Conservation (phyloP, 2,113 vertebrate species). For the Argyrosomus japonicus region DNA sequence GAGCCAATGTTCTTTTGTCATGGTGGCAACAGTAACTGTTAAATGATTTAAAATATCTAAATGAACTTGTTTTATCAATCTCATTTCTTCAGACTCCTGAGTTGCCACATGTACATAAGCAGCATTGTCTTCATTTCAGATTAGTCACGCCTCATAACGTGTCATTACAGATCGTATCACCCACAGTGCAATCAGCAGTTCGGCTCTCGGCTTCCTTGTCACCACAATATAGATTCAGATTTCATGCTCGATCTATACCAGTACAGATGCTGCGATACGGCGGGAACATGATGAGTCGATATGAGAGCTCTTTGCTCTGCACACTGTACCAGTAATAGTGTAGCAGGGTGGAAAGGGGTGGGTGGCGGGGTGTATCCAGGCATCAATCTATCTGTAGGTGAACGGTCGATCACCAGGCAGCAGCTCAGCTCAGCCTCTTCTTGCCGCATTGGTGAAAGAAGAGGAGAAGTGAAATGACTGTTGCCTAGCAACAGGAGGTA, state of each 20-base stretch:
- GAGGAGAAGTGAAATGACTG: conserved; percentile 48
- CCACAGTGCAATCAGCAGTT: conserved; percentile 62
- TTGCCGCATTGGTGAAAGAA: conserved; percentile 74
- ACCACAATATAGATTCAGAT: conserved; percentile 11
- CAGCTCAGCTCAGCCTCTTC: conserved; percentile 41
- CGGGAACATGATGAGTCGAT: neutral
- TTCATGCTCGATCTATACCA: conserved; percentile 23
- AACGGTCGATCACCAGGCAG: conserved; percentile 45
- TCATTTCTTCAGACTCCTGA: conserved; percentile 31
- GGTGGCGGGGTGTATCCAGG: neutral
- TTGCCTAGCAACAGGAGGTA: conserved; percentile 82
- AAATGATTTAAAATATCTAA: neutral
- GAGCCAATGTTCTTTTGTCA: neutral
- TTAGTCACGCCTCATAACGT: conserved; percentile 33
- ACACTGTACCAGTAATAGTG: neutral
- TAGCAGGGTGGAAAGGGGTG: neutral
- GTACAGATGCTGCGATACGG: neutral
- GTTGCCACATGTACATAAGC: conserved; percentile 10
- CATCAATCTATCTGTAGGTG: conserved; percentile 49
- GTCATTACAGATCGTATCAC: conserved; percentile 37
- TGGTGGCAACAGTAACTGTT: neutral
- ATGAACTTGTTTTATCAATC: conserved; percentile 17
- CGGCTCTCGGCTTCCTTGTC: neutral
- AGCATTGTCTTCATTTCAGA: conserved; percentile 41
- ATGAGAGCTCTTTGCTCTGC: conserved; percentile 12